phyloP scores from a whole-genome alignment of 2,113 vertebrate species.

The Anas platyrhynchos region DNA sequence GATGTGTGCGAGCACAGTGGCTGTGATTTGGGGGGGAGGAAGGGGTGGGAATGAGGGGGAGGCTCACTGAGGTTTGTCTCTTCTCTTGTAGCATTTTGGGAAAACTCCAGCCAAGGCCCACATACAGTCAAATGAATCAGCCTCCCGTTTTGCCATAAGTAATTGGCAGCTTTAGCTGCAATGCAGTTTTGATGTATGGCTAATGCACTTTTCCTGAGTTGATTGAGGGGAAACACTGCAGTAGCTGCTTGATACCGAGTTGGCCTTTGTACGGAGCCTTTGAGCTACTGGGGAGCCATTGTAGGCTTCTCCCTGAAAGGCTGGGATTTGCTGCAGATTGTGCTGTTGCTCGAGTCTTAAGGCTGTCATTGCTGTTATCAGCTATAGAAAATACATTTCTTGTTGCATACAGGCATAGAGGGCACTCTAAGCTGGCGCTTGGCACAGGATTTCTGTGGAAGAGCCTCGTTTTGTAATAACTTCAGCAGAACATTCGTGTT shows the following conservation, averaged over 20 bases:
- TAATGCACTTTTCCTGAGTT: conserved; percentile 14
- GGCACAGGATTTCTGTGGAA: conserved; percentile 12
- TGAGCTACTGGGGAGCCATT: background rate
- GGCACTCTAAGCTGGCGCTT: conserved; percentile 17
- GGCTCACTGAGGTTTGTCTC: conserved; percentile 48
- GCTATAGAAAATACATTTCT: background rate
- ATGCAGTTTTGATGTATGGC: conserved; percentile 57
- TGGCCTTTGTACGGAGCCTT: background rate
- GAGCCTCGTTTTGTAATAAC: conserved; percentile 20
- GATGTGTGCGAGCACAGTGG: background rate
- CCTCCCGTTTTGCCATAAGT: conserved; percentile 34
- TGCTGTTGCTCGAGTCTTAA: background rate
- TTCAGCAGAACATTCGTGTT: conserved; percentile 16
- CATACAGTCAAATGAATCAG: conserved; percentile 56
- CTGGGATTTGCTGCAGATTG: background rate
- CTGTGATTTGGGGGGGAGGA: conserved; percentile 23
- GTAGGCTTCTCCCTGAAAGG: background rate
- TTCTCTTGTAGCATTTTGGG: conserved; percentile 29
- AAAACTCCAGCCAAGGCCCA: conserved; percentile 65
- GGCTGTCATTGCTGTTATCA: background rate
- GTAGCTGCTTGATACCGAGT: background rate
- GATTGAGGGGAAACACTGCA: conserved; percentile 47
- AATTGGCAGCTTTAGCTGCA: conserved; percentile 66
- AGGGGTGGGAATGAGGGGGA: conserved; percentile 57
- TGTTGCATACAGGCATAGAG: background rate